Evolutionary conservation across 2,888 invertebrate species (phyloP), one percentile per base, ranked within the genome.

Genomic region (Chamaedrilus cognettii): DNA sequence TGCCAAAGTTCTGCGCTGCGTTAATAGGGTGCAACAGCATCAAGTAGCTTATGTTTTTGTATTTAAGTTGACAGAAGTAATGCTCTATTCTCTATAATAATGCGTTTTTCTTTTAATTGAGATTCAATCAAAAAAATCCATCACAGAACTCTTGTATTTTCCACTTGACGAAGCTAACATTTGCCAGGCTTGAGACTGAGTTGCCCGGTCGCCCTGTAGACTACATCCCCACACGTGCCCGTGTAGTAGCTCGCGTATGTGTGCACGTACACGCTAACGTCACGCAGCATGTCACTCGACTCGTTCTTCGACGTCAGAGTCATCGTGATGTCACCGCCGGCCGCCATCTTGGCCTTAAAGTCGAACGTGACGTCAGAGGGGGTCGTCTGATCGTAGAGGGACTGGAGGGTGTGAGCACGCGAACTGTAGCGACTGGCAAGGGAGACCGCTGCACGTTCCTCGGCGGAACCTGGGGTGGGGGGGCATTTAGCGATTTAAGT

Each of bases 351-450:
- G 0, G 76, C 77, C 30, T 68, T 71, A 57, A 77, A 71, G 26
- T 60, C 65, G 71, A 80, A 80, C 7, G 75, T 71, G n/a, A 80
- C 72, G 65, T 80, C 80, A 28, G 42, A 50, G n/a, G 19, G 11
- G 19, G 42, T 15, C 19, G 42, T 42, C 19, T 42, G 55, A 23
- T 60, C 19, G 63, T 28, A 60, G 28, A 11, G 15, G 23, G 57
- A 60, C 11, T 15, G 11, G n/a, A 60, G 32, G 19, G 23, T 4
- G 23, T 60, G 28, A 30, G 60, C 15, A 19, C 28, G 50, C n/a
- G 35, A 26, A 34, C 66, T 66, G 31, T 51, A 52, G 15, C 23
- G 23, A 5, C 23, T 7, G 26, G 62, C 66, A n/a, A n/a, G 19
- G 2, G 2, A 28, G 34, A 64, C 60, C 3, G 62, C 62, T 11